These are phyloP conservation scores for Scaptomyza montana DNA, from an alignment of 1,140 invertebrate genomes.

Conservation along the genomic window DNA sequence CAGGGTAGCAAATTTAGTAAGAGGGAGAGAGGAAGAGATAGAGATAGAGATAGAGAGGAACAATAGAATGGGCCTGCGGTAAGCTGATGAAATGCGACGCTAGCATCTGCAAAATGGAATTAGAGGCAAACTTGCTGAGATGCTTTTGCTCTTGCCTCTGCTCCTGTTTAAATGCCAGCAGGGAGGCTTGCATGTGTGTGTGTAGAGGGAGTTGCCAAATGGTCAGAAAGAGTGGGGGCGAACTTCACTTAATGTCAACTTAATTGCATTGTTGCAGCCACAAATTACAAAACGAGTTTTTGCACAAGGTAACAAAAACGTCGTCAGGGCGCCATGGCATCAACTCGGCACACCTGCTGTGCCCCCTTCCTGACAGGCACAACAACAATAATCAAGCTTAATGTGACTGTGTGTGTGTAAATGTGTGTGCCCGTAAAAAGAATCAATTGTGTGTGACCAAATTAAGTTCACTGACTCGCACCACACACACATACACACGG, in stretches of 20 bases:
- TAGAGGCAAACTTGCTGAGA: conserved; percentile 5
- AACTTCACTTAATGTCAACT: conserved; percentile 80
- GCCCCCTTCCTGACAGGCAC: not conserved
- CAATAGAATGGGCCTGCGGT: conserved; percentile 12
- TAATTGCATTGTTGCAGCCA: conserved; percentile 81
- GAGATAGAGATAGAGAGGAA: too few relatives aligned
- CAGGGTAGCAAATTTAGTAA: too few relatives aligned
- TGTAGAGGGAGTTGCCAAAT: not conserved
- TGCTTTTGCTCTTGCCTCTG: too few relatives aligned
- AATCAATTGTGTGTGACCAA: conserved; percentile 81
- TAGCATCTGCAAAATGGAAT: conserved; percentile 17
- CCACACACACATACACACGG: conserved; percentile 44
- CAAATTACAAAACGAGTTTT: conserved; percentile 79
- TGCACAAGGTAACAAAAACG: conserved; percentile 73
- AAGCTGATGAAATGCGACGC: conserved; percentile 17
- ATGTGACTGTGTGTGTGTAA: conserved; percentile 13
- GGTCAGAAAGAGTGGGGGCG: conserved; percentile 3
- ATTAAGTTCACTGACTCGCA: conserved; percentile 76
- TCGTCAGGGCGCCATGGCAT: conserved; percentile 44
- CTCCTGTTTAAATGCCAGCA: not conserved
- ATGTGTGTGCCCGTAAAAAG: conserved; percentile 64
- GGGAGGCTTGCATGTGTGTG: not conserved
- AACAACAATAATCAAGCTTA: conserved; percentile 52
- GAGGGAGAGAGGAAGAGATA: too few relatives aligned
- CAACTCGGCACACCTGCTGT: not conserved